phyloP scores from a whole-genome alignment of 2,888 invertebrate species.

The Cyrtodaria siliqua region DNA sequence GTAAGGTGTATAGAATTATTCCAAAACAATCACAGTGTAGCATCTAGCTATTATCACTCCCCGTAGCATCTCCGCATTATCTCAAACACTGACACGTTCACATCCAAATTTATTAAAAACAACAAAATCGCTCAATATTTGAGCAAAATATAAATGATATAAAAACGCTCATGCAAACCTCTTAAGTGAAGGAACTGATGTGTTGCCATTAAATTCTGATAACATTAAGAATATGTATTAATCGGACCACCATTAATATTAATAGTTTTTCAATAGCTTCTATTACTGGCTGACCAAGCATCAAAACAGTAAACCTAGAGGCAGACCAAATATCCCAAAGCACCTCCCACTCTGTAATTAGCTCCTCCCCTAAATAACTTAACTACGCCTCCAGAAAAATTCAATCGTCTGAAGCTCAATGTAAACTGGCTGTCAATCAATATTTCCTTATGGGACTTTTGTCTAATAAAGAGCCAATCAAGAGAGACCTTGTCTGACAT shows the following conservation, averaged over 20 bases:
- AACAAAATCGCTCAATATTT: too few species aligned
- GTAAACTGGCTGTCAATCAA: conserved; percentile 60
- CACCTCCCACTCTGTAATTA: conserved; percentile 16
- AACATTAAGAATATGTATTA: conserved; percentile 49
- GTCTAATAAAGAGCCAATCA: conserved; percentile 60
- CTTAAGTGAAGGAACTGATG: neutral
- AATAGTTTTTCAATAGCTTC: conserved; percentile 63
- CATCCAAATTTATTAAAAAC: too few species aligned
- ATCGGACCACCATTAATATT: conserved; percentile 62
- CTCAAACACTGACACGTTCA: too few species aligned
- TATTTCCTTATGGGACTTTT: conserved; percentile 39
- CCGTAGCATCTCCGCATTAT: too few species aligned
- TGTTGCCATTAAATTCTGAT: conserved; percentile 45
- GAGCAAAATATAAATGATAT: too few species aligned
- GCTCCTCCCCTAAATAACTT: conserved; percentile 37
- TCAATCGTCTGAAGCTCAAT: conserved; percentile 25
- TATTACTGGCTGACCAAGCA: conserved; percentile 58
- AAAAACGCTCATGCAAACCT: neutral
- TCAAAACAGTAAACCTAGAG: conserved; percentile 24
- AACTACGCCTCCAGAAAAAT: conserved; percentile 36
- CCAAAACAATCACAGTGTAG: too few species aligned
- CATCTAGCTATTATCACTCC: too few species aligned
- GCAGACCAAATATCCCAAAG: neutral
- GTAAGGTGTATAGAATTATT: too few species aligned
- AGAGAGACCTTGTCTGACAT: conserved; percentile 23